Evolutionary conservation across 2,797 vertebrate genomes (phyloP).

Genomic region (Betta splendens): DNA sequence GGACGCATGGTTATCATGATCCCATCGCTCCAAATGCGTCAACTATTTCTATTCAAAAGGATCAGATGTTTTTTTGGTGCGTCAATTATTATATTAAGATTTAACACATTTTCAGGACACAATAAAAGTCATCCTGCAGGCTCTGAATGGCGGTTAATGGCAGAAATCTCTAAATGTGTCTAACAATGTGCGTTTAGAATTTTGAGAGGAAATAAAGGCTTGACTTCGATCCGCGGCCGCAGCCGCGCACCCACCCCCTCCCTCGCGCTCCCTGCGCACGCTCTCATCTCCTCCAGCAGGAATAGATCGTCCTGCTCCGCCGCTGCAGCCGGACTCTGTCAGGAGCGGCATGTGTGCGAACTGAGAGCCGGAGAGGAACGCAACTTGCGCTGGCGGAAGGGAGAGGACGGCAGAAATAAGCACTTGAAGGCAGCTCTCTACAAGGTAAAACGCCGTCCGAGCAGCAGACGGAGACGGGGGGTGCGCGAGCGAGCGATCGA

Average conservation of each 20-base stretch:
- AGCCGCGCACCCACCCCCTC: slow-evolving; percentile 21
- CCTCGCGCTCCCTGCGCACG: slow-evolving; percentile 54
- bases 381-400: slow-evolving; percentile 48
- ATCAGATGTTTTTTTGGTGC: too few relatives aligned
- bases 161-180: neutral
- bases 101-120: neutral
- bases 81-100: neutral
- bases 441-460: slow-evolving; percentile 64
- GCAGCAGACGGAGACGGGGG: slow-evolving; percentile 15
- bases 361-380: slow-evolving; percentile 52
- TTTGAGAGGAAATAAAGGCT: neutral
- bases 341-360: slow-evolving; percentile 70
- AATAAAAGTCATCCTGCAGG: neutral
- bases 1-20: too few relatives aligned
- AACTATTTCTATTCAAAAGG: neutral
- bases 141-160: neutral
- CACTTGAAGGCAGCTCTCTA: slow-evolving; percentile 57
- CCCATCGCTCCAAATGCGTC: neutral
- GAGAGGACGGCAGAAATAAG: slow-evolving; percentile 21
- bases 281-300: slow-evolving; percentile 73
- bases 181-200: neutral
- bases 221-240: slow-evolving; percentile 10
- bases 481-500: too few relatives aligned
- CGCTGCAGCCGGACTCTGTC: slow-evolving; percentile 68
- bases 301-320: slow-evolving; percentile 63